Percentiles rank a stretch among this genome's conserved stretches.
These are phyloP conservation scores for Mesoligia furuncula DNA, from an alignment of 2,888 invertebrate genomes.

Conservation along the genomic window DNA sequence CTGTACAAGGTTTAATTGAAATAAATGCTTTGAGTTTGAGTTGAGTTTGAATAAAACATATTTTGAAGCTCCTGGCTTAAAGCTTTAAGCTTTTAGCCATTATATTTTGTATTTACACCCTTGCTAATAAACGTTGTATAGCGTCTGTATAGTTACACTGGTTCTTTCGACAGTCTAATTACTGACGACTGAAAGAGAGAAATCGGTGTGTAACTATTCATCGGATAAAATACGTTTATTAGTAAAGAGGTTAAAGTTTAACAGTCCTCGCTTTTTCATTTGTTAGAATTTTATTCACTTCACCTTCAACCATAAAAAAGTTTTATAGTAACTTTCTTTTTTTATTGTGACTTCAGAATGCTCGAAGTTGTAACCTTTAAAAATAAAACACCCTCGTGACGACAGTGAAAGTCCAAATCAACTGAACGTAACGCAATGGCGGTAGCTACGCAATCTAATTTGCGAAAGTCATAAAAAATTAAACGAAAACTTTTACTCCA, in stretches of 20 bases:
- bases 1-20: too few species aligned
- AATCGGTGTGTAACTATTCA: too few species aligned
- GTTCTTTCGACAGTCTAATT: too few species aligned
- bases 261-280: slow-evolving; percentile 5
- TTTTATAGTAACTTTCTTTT: slow-evolving; percentile 29
- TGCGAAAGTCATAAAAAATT: slow-evolving; percentile 74
- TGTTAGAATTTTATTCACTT: slow-evolving; percentile 17
- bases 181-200: too few species aligned
- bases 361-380: slow-evolving; percentile 49
- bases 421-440: slow-evolving; percentile 47
- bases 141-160: too few species aligned
- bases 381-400: slow-evolving; percentile 45
- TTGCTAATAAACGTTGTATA: too few species aligned
- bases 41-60: too few species aligned
- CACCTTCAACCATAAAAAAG: slow-evolving; percentile 42
- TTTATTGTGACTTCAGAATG: slow-evolving; percentile 24
- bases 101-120: neutral
- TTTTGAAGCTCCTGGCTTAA: neutral
- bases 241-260: neutral
- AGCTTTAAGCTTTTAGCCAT: neutral
- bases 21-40: too few species aligned
- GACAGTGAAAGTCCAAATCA: slow-evolving; percentile 49
- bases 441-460: slow-evolving; percentile 67
- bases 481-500: slow-evolving; percentile 77
- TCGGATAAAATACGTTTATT: too few species aligned